Conservation (phyloP, 2,888 invertebrate species). For the Branchipolynoe longqiensis region DNA sequence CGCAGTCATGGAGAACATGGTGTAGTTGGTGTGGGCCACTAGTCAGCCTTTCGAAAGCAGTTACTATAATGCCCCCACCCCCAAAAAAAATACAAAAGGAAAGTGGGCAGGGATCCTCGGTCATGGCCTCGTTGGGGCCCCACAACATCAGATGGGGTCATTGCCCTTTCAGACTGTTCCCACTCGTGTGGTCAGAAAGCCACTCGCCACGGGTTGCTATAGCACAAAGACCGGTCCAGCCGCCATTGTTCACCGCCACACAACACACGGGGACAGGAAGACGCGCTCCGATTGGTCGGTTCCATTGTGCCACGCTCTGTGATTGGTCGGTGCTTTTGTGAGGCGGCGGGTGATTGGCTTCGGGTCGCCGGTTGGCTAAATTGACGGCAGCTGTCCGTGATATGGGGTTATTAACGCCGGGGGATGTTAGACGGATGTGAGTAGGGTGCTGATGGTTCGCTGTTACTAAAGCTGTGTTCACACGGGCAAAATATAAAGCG, state of each 20-base stretch:
- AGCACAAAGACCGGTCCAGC: not conserved
- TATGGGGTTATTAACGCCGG: not conserved
- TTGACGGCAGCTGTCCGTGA: constrained; percentile 9
- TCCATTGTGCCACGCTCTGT: not conserved
- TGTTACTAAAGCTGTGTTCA: too few relatives aligned
- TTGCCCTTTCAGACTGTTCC: not conserved
- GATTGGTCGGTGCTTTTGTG: constrained; percentile 12
- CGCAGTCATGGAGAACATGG: too few relatives aligned
- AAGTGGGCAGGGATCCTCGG: too few relatives aligned
- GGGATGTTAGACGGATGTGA: not conserved
- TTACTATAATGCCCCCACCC: too few relatives aligned
- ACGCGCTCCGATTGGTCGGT: not conserved
- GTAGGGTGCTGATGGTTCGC: not conserved
- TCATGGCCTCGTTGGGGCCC: too few relatives aligned
- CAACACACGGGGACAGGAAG: not conserved
- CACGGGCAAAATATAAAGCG: too few relatives aligned
- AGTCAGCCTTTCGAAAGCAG: too few relatives aligned
- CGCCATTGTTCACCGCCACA: not conserved
- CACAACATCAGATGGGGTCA: too few relatives aligned
- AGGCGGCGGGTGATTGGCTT: not conserved
- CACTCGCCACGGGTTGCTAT: not conserved
- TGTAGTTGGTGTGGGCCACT: too few relatives aligned
- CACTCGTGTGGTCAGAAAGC: not conserved
- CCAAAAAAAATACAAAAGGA: too few relatives aligned
- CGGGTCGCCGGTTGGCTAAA: not conserved